Percentiles rank a stretch among this genome's conserved stretches.
phyloP scores from a whole-genome alignment of 2,888 invertebrate species.

The Galeruca laticollis region DNA sequence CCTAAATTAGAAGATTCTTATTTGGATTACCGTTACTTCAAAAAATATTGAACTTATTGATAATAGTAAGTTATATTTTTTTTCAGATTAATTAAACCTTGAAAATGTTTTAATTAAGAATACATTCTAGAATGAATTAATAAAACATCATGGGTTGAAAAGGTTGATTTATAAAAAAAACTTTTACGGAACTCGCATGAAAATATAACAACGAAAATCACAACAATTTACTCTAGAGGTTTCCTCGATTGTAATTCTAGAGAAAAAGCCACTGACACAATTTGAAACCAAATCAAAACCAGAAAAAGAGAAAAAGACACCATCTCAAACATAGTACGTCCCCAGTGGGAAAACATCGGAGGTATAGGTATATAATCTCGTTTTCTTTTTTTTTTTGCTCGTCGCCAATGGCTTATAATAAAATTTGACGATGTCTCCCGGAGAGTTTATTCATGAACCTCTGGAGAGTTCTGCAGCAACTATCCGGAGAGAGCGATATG shows the following conservation, averaged over 20 bases:
- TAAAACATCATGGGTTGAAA: too few relatives aligned
- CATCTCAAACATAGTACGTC: conserved; percentile 12
- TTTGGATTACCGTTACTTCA: too few relatives aligned
- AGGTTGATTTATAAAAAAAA: too few relatives aligned
- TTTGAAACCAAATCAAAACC: conserved; percentile 20
- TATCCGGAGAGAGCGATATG: conserved; percentile 43
- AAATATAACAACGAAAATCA: neutral
- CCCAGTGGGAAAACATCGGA: conserved; percentile 17
- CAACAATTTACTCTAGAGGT: neutral
- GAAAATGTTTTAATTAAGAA: too few relatives aligned
- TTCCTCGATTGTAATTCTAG: neutral
- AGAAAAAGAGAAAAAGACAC: conserved; percentile 6
- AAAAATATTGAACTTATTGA: too few relatives aligned
- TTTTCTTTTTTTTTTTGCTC: conserved; percentile 25
- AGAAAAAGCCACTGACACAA: conserved; percentile 1
- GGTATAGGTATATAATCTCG: conserved; percentile 22
- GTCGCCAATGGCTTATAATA: conserved; percentile 45
- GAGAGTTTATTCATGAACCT: conserved; percentile 48
- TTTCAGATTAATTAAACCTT: too few relatives aligned
- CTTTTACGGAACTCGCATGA: too few relatives aligned
- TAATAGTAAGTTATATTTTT: too few relatives aligned
- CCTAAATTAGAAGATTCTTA: too few relatives aligned
- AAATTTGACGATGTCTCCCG: conserved; percentile 47
- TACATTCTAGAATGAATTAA: too few relatives aligned
- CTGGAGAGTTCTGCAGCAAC: conserved; percentile 41